phyloP scores from a whole-genome alignment of 2,797 vertebrate genomes.

The Enteromius mattozi region DNA sequence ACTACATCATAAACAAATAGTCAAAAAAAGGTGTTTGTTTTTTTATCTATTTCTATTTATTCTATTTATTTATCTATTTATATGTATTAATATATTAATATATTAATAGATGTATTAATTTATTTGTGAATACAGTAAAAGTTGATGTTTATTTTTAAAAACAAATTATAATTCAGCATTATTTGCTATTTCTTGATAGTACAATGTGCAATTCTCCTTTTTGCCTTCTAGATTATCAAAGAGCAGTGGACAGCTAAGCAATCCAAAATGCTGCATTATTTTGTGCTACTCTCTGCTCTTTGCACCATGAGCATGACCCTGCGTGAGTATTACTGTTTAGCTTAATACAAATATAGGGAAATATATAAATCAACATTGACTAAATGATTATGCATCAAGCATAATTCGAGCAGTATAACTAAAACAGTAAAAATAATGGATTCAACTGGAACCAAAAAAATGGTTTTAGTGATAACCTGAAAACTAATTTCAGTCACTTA shows the following conservation, averaged over 20 bases:
- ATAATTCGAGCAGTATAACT: not conserved
- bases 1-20: no score
- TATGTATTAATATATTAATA: no score
- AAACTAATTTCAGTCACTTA: not conserved
- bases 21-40: no score
- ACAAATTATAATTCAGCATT: not conserved
- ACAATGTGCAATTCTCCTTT: no score
- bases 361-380: not conserved
- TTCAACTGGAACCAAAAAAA: not conserved
- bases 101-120: not conserved
- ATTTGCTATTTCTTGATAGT: not conserved
- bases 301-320: conserved; percentile 3
- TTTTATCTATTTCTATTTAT: no score
- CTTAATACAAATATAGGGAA: not conserved
- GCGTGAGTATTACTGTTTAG: conserved; percentile 13
- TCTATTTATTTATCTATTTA: no score
- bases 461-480: no score
- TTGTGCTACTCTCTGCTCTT: not conserved
- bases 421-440: not conserved
- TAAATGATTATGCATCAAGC: not conserved
- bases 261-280: conserved; percentile 13
- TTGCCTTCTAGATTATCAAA: not conserved
- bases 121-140: not conserved
- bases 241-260: not conserved
- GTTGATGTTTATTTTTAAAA: not conserved